Evolutionary conservation across 2,888 invertebrate genomes (phyloP).

Genomic region (Tipula lateralis): DNA sequence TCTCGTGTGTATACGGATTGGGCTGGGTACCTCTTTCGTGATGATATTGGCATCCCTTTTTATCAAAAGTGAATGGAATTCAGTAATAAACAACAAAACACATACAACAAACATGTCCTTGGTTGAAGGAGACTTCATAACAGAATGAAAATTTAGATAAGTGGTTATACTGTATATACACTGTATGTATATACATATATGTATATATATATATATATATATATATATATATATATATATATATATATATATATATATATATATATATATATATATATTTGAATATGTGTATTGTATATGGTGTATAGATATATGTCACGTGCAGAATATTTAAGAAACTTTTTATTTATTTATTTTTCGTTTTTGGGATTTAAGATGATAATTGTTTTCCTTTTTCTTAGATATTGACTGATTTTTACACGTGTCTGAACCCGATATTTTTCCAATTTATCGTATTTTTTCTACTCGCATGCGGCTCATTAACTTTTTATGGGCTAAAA

Average conservation of each 20-base stretch:
- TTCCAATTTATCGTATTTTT: background rate
- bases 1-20: background rate
- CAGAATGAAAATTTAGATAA: background rate
- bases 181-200: too few species aligned
- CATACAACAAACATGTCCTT: background rate
- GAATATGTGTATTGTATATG: too few species aligned
- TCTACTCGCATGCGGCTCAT: background rate
- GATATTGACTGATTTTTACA: background rate
- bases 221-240: too few species aligned
- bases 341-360: background rate
- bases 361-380: background rate
- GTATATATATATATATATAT: too few species aligned
- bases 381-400: background rate
- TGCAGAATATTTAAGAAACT: background rate
- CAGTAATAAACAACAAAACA: background rate
- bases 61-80: background rate
- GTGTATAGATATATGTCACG: background rate
- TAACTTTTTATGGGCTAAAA: background rate
- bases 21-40: background rate
- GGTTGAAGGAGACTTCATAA: slow-evolving; percentile 11
- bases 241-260: too few species aligned
- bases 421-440: background rate
- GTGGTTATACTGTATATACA: background rate
- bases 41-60: background rate
- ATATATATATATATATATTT: too few species aligned